Conservation (phyloP, 2,113 vertebrate species). For the Scomber japonicus region DNA sequence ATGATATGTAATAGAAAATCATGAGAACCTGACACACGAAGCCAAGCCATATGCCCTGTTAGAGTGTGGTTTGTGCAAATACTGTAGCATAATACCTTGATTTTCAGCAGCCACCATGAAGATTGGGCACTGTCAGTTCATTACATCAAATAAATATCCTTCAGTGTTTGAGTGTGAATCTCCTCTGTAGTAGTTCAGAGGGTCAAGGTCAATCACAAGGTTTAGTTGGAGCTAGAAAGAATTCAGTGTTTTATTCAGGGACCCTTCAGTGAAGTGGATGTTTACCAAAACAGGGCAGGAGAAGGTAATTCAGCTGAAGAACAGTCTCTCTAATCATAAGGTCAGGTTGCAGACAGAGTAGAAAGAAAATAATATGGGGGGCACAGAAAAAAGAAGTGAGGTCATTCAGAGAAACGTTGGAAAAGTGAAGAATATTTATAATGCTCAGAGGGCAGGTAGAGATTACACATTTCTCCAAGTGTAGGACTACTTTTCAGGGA, state of each 20-base stretch:
- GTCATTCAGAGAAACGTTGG: not conserved
- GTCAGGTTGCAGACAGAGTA: not conserved
- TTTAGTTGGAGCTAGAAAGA: not conserved
- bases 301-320: not conserved
- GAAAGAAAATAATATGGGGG: not conserved
- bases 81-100: too few species aligned
- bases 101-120: not conserved
- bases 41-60: not conserved
- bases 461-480: too few species aligned
- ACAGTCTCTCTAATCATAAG: not conserved
- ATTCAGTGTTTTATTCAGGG: not conserved
- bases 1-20: conserved; percentile 1
- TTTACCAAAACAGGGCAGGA: not conserved
- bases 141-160: not conserved
- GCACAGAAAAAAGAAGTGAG: not conserved
- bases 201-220: not conserved
- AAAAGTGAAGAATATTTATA: not conserved
- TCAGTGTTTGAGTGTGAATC: not conserved
- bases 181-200: not conserved
- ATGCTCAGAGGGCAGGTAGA: too few species aligned
- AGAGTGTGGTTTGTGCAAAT: too few species aligned
- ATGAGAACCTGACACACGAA: not conserved
- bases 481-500: not conserved
- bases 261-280: not conserved
- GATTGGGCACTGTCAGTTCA: not conserved